phyloP scores from a whole-genome alignment of 2,797 vertebrate species.

The Sebastes kiyomatsui region DNA sequence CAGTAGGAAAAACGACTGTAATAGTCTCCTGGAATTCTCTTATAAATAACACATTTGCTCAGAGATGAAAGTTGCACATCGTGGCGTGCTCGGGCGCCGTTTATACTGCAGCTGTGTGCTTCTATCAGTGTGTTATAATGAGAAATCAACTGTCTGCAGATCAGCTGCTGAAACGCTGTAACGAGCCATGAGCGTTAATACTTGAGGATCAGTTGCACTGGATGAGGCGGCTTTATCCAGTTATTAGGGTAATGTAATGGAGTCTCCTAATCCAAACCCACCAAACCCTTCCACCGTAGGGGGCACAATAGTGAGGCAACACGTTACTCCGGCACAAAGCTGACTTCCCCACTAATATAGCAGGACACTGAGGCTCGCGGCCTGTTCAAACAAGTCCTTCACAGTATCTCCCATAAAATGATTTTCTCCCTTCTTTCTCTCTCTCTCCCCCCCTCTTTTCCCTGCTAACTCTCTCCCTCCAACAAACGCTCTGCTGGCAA shows the following conservation, averaged over 20 bases:
- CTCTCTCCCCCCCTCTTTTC: slow-evolving; percentile 45
- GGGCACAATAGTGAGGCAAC: slow-evolving; percentile 79
- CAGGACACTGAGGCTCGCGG: slow-evolving; percentile 76
- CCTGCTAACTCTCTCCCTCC: slow-evolving; percentile 66
- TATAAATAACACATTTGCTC: slow-evolving; percentile 43
- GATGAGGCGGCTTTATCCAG: slow-evolving; percentile 82
- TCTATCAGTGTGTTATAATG: slow-evolving; percentile 68
- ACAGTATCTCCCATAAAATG: slow-evolving; percentile 85
- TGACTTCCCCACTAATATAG: slow-evolving; percentile 76
- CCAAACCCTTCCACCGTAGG: slow-evolving; percentile 79
- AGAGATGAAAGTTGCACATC: slow-evolving; percentile 56
- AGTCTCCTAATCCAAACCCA: slow-evolving; percentile 82
- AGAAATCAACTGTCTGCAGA: slow-evolving; percentile 78
- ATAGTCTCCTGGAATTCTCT: slow-evolving; percentile 49
- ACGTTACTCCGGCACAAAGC: slow-evolving; percentile 78
- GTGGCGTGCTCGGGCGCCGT: slow-evolving; percentile 40
- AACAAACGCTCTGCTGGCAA: slow-evolving; percentile 81
- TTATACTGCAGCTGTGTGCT: slow-evolving; percentile 57
- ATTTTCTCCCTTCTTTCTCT: slow-evolving; percentile 80
- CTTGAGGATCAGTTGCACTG: slow-evolving; percentile 80
- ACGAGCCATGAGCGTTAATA: slow-evolving; percentile 79
- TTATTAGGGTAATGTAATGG: slow-evolving; percentile 86
- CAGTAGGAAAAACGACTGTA: slow-evolving; percentile 36
- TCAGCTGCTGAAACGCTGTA: slow-evolving; percentile 75
- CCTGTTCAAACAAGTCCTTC: slow-evolving; percentile 86